phyloP scores from a whole-genome alignment of 1,140 invertebrate genomes.

The Stegodyphus dumicola region DNA sequence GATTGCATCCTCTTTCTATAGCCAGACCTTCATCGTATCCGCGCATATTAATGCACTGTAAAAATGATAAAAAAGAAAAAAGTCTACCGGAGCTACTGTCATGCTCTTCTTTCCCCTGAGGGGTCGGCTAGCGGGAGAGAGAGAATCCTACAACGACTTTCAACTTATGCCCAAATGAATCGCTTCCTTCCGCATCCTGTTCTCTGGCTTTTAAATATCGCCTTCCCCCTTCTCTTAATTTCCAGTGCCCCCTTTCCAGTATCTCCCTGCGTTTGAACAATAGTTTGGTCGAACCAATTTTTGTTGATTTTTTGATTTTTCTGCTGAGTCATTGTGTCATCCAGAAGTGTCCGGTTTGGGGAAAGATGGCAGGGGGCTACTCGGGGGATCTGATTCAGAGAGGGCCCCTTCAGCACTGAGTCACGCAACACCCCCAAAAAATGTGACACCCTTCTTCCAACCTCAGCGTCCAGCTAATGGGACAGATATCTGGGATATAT shows the following conservation, averaged over 20 bases:
- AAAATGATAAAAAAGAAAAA: too few relatives aligned
- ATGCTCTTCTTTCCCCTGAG: too few relatives aligned
- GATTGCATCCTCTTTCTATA: too few relatives aligned
- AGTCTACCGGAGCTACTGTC: too few relatives aligned
- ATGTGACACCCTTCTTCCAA: slow-evolving; percentile 32
- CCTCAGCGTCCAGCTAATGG: neutral
- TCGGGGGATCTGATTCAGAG: slow-evolving; percentile 22
- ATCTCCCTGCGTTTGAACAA: slow-evolving; percentile 15
- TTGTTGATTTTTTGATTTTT: slow-evolving; percentile 32
- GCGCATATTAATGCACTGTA: too few relatives aligned
- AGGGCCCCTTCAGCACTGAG: slow-evolving; percentile 6
- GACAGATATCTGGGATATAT: neutral
- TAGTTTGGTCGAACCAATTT: slow-evolving; percentile 7
- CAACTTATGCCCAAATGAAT: slow-evolving; percentile 51
- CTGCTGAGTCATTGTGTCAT: slow-evolving; percentile 46
- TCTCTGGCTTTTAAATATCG: slow-evolving; percentile 41
- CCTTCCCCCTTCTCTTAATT: slow-evolving; percentile 8
- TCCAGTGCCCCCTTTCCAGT: neutral
- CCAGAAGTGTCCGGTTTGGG: slow-evolving; percentile 47
- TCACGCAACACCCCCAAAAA: slow-evolving; percentile 35
- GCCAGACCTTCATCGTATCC: too few relatives aligned
- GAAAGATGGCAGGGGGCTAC: neutral
- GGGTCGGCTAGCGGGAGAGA: neutral
- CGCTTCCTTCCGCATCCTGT: slow-evolving; percentile 34
- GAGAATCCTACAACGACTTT: slow-evolving; percentile 26